These are phyloP conservation scores for Schizopygopsis pylzovi DNA, from an alignment of 2,797 vertebrate species.

Conservation along the genomic window DNA sequence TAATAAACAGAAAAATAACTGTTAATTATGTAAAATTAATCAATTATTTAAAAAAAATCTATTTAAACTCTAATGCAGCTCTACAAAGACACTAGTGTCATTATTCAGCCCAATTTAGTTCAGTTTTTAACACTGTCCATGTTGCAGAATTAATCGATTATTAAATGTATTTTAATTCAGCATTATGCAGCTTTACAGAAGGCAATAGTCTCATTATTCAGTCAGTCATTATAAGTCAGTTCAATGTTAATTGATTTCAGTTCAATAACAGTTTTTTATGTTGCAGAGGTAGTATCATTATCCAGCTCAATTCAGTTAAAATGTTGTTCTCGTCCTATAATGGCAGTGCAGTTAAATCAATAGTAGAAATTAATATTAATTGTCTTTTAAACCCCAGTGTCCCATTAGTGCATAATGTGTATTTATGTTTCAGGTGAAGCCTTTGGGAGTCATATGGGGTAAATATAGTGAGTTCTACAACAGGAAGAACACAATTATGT, in stretches of 20 bases:
- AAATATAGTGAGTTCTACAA: conserved; percentile 96
- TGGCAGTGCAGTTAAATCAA: background rate
- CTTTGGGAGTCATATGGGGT: conserved; percentile 97
- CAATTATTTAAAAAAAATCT: background rate
- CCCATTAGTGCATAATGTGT: background rate
- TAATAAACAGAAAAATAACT: background rate
- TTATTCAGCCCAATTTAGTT: background rate
- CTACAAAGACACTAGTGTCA: background rate
- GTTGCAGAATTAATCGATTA: background rate
- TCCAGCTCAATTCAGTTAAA: background rate
- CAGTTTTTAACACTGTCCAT: background rate
- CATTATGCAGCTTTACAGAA: background rate
- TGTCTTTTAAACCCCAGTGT: background rate
- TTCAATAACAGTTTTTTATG: background rate
- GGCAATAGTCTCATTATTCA: background rate
- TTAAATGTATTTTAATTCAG: background rate
- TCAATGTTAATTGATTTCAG: background rate
- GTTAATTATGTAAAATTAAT: background rate
- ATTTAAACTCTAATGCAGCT: background rate
- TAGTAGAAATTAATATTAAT: background rate
- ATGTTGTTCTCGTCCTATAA: background rate
- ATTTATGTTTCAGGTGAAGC: conserved; percentile 86
- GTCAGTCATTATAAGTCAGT: background rate
- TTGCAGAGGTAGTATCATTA: background rate
- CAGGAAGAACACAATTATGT: conserved; percentile 98